These are phyloP conservation scores for Lucilia sericata DNA, from an alignment of 1,140 invertebrate species.

Conservation along the genomic window DNA sequence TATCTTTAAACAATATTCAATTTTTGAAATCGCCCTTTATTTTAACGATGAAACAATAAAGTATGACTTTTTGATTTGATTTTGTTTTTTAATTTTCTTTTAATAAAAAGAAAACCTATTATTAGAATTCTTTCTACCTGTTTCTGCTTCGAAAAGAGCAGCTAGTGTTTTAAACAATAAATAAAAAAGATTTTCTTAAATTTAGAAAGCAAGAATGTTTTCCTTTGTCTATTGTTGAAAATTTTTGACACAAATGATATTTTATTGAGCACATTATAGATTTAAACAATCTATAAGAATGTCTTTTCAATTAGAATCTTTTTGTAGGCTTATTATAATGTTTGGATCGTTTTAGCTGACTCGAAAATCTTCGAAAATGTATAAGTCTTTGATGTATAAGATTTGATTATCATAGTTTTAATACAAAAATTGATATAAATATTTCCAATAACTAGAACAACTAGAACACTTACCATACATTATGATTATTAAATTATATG, in stretches of 20 bases:
- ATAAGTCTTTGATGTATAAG: too few relatives aligned
- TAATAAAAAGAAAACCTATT: background rate
- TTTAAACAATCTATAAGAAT: too few relatives aligned
- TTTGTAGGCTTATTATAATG: too few relatives aligned
- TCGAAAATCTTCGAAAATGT: too few relatives aligned
- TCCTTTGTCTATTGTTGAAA: background rate
- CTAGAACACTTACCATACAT: too few relatives aligned
- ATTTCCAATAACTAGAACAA: too few relatives aligned
- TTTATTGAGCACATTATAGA: background rate
- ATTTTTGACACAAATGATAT: background rate
- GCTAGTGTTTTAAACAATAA: background rate
- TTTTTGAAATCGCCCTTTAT: background rate
- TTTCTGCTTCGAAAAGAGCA: background rate
- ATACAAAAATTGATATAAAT: too few relatives aligned
- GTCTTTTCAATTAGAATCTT: too few relatives aligned
- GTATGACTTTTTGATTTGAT: constrained; percentile 24
- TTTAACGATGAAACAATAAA: background rate
- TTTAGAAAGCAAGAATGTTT: background rate
- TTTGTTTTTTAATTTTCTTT: background rate
- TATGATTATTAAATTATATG: too few relatives aligned
- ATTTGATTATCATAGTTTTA: too few relatives aligned
- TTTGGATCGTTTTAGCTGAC: too few relatives aligned
- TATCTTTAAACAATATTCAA: background rate
- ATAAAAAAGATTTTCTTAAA: background rate
- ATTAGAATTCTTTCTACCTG: background rate